Conservation (phyloP, 1,140 invertebrate species). For the Coenobita brevimanus region DNA sequence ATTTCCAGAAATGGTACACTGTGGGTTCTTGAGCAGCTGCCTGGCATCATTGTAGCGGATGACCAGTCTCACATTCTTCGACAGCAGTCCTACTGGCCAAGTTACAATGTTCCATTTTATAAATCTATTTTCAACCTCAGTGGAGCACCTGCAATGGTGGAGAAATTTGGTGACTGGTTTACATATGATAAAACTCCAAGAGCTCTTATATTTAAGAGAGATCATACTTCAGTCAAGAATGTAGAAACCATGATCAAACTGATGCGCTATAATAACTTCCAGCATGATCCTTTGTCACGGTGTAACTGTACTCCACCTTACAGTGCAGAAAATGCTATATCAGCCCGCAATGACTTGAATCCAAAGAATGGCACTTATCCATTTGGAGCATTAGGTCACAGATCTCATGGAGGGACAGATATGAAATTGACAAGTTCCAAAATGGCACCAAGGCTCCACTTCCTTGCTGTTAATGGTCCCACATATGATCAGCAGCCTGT, state of each 20-base stretch:
- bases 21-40: conserved; percentile 89
- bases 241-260: conserved; percentile 77
- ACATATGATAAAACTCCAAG: conserved; percentile 79
- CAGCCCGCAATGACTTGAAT: conserved; percentile 82
- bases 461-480: conserved; percentile 78
- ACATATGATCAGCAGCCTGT: conserved; percentile 78
- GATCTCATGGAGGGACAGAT: conserved; percentile 78
- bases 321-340: conserved; percentile 82
- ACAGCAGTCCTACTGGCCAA: conserved; percentile 83
- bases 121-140: conserved; percentile 78
- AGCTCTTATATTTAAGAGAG: conserved; percentile 79
- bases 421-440: conserved; percentile 76
- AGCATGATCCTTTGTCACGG: conserved; percentile 80
- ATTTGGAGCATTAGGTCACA: conserved; percentile 77
- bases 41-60: conserved; percentile 77
- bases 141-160: conserved; percentile 76
- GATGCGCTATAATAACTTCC: conserved; percentile 85
- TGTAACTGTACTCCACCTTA: conserved; percentile 84
- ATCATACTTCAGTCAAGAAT: conserved; percentile 77
- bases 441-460: conserved; percentile 72
- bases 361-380: conserved; percentile 78
- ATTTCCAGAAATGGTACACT: conserved; percentile 75
- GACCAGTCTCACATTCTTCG: conserved; percentile 83
- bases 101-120: conserved; percentile 87
- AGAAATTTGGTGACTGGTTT: conserved; percentile 83